phyloP scores from a whole-genome alignment of 2,888 invertebrate species.

The Clivina fossor region DNA sequence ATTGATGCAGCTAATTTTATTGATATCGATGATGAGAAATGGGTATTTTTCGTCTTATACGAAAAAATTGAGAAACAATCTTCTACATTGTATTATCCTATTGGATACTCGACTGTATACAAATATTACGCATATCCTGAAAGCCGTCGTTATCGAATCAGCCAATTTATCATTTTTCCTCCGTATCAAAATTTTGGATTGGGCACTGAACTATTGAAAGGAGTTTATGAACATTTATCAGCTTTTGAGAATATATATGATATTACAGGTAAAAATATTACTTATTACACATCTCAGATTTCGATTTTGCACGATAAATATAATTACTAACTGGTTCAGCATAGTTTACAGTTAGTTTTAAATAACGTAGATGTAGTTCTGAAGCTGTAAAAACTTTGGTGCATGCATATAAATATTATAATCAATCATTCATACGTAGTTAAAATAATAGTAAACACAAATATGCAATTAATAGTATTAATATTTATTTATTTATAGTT shows the following conservation, averaged over 20 bases:
- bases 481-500: slow-evolving; percentile 62
- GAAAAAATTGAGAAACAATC: slow-evolving; percentile 44
- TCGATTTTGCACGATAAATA: too few relatives aligned
- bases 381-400: too few relatives aligned
- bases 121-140: slow-evolving; percentile 93
- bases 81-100: slow-evolving; percentile 66
- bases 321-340: too few relatives aligned
- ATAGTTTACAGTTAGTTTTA: too few relatives aligned
- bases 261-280: slow-evolving; percentile 72
- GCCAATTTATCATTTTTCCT: slow-evolving; percentile 91
- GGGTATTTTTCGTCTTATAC: slow-evolving; percentile 85
- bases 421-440: too few relatives aligned
- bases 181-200: slow-evolving; percentile 85
- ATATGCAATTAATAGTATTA: neutral
- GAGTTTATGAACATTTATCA: slow-evolving; percentile 46
- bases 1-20: slow-evolving; percentile 96
- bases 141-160: slow-evolving; percentile 84
- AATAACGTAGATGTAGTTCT: too few relatives aligned
- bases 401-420: too few relatives aligned
- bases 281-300: too few relatives aligned
- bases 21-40: slow-evolving; percentile 87
- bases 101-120: slow-evolving; percentile 90
- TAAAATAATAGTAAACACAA: too few relatives aligned
- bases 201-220: slow-evolving; percentile 72
- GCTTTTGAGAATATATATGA: slow-evolving; percentile 60